A percentile compares a stretch with the other conserved stretches of the same genome.
Evolutionary conservation across 2,888 invertebrate species (phyloP).

Genomic region (Melinopterus prodromus): DNA sequence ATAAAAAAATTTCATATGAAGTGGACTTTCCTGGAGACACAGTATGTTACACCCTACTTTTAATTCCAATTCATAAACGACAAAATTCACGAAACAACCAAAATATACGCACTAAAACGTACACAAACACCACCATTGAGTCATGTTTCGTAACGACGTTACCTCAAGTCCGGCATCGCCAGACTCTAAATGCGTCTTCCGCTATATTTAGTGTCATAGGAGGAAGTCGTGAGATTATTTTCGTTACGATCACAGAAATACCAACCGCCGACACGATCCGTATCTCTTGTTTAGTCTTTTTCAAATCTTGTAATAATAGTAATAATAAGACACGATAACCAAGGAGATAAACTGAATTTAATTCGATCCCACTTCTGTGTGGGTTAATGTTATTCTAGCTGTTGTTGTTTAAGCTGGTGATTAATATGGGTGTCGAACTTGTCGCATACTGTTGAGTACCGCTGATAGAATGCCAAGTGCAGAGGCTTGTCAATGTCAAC

Average conservation of each 20-base stretch:
- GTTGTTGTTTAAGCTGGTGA: neutral
- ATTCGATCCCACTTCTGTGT: no score
- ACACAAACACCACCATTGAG: neutral
- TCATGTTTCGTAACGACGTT: neutral
- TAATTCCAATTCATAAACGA: no score
- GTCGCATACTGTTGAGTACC: neutral
- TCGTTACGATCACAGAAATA: neutral
- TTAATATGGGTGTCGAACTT: neutral
- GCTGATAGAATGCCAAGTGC: neutral
- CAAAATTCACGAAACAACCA: no score
- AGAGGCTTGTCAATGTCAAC: neutral
- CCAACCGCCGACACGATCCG: neutral
- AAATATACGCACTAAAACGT: neutral
- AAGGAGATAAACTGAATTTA: no score
- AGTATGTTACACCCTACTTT: no score
- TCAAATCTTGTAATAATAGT: no score
- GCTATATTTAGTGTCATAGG: neutral
- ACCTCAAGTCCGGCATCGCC: neutral
- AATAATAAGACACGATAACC: no score
- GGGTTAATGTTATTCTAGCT: neutral
- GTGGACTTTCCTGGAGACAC: no score
- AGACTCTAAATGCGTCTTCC: neutral
- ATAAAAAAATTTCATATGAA: no score
- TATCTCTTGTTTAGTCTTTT: neutral
- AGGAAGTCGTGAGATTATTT: neutral